phyloP scores from a whole-genome alignment of 2,888 invertebrate genomes.

The Caenorhabditis macrosperma region DNA sequence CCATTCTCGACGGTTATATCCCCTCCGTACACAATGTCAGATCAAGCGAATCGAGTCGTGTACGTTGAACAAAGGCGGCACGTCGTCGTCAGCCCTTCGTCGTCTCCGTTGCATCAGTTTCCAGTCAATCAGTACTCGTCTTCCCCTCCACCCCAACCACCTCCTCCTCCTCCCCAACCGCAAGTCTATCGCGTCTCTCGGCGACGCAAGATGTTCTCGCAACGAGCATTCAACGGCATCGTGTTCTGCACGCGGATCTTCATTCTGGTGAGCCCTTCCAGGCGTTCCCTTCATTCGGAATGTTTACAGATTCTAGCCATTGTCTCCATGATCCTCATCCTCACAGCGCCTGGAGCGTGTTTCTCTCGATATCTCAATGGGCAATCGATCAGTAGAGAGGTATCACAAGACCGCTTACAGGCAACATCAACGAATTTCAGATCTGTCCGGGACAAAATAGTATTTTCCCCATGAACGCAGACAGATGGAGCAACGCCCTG shows the following conservation, averaged over 20 bases:
- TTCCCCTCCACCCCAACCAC: not conserved
- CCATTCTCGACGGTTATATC: constrained; percentile 50
- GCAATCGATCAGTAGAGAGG: constrained; percentile 67
- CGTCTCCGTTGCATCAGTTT: constrained; percentile 34
- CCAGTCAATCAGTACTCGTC: constrained; percentile 27
- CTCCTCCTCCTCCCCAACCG: constrained; percentile 5
- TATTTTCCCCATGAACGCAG: constrained; percentile 80
- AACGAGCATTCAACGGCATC: constrained; percentile 68
- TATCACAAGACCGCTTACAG: not conserved
- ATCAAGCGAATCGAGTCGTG: constrained; percentile 61
- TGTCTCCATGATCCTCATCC: constrained; percentile 77
- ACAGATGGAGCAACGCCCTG: constrained; percentile 78
- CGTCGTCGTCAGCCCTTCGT: constrained; percentile 27
- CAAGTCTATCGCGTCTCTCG: not conserved
- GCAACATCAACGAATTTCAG: constrained; percentile 26
- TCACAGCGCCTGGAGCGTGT: constrained; percentile 80
- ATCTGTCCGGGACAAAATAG: constrained; percentile 78
- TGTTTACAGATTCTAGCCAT: constrained; percentile 72
- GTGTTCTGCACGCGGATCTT: constrained; percentile 76
- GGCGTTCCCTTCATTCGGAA: not conserved
- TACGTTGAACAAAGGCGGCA: constrained; percentile 55
- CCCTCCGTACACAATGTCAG: constrained; percentile 34
- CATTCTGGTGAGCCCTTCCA: constrained; percentile 68
- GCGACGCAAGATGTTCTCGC: constrained; percentile 64
- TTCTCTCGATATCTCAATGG: constrained; percentile 76